phyloP scores from a whole-genome alignment of 2,113 vertebrate species.

The Greenwoodochromis staneri region DNA sequence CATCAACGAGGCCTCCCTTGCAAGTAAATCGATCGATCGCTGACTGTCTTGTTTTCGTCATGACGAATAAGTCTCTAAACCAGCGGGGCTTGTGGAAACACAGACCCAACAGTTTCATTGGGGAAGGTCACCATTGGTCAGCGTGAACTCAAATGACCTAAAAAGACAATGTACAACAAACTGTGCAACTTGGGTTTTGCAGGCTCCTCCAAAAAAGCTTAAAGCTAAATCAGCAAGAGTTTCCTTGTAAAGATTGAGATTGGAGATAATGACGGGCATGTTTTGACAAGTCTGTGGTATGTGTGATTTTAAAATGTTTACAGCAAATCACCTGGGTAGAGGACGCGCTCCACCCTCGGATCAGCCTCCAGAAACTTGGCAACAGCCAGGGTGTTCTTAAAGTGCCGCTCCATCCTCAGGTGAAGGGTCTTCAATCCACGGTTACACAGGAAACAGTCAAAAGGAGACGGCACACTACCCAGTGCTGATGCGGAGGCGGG shows the following conservation, averaged over 20 bases:
- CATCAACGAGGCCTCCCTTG: no score
- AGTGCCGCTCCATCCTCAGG: slow-evolving; percentile 89
- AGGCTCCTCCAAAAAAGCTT: neutral
- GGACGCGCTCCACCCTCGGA: slow-evolving; percentile 78
- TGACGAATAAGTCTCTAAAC: no score
- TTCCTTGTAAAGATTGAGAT: neutral
- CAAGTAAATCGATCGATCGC: no score
- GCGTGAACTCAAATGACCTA: neutral
- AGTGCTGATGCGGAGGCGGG: slow-evolving; percentile 67
- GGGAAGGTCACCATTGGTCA: neutral
- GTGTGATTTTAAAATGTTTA: fast-evolving
- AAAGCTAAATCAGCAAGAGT: neutral
- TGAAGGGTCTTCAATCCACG: slow-evolving; percentile 89
- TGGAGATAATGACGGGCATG: neutral
- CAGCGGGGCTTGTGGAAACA: no score
- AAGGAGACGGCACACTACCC: slow-evolving; percentile 85
- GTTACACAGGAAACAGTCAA: slow-evolving; percentile 88
- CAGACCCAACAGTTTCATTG: neutral
- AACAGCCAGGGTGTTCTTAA: slow-evolving; percentile 75
- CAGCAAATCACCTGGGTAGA: slow-evolving; percentile 79
- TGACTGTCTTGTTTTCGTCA: no score
- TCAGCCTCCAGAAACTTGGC: slow-evolving; percentile 80
- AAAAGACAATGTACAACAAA: neutral
- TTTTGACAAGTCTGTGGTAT: neutral
- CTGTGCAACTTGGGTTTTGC: fast-evolving